A percentile compares a stretch with the other conserved stretches of the same genome.
phyloP scores from a whole-genome alignment of 92 coral and sea anemone genomes.

The Parazoanthus swiftii region DNA sequence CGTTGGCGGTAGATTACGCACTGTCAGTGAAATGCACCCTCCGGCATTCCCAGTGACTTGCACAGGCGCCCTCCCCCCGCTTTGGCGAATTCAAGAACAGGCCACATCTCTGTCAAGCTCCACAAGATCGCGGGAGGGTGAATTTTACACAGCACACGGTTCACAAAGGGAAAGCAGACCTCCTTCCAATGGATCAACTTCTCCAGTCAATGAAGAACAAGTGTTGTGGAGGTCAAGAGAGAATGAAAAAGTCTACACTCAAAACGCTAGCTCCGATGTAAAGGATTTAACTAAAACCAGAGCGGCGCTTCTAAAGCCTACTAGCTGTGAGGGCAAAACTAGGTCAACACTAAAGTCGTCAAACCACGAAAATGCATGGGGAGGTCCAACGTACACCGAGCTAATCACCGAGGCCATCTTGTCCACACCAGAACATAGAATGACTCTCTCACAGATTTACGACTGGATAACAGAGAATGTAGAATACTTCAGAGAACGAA shows the following conservation, averaged over 20 bases:
- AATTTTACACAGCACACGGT: background rate
- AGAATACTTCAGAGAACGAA: constrained; percentile 32
- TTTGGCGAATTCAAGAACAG: constrained; percentile 14
- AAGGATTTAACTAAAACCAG: constrained; percentile 12
- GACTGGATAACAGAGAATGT: constrained; percentile 43
- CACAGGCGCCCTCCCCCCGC: constrained; percentile 4
- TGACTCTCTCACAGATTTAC: constrained; percentile 40
- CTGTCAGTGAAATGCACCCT: background rate
- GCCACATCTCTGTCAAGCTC: background rate
- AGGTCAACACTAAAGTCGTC: constrained; percentile 13
- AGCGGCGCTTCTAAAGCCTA: background rate
- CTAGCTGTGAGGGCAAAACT: constrained; percentile 8
- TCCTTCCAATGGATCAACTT: background rate
- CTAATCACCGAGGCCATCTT: constrained; percentile 41
- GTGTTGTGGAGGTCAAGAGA: background rate
- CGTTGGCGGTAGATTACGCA: constrained; percentile 20
- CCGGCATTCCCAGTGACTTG: constrained; percentile 13
- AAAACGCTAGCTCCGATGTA: background rate
- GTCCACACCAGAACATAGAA: constrained; percentile 40
- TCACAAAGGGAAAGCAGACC: background rate
- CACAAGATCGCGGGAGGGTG: constrained; percentile 1
- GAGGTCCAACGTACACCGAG: constrained; percentile 41
- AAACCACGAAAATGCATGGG: constrained; percentile 41
- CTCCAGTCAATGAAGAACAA: constrained; percentile 14
- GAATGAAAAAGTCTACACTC: background rate